These are phyloP conservation scores for Cheilosia grossa DNA, from an alignment of 2,888 invertebrate species.

Conservation along the genomic window DNA sequence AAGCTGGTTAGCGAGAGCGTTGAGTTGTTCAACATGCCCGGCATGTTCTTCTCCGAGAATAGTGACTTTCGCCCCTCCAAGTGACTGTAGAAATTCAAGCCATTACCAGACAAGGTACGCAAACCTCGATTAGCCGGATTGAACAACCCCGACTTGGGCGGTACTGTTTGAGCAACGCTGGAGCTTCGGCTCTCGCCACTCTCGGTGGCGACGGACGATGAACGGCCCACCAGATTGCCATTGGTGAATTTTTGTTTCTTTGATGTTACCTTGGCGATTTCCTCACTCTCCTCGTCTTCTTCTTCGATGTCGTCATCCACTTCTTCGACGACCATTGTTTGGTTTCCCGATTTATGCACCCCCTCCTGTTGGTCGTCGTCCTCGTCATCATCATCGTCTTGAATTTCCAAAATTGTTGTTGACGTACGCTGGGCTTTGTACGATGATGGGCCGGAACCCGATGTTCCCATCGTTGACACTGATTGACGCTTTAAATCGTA, in stretches of 20 bases:
- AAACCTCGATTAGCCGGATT: slow-evolving; percentile 75
- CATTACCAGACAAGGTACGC: slow-evolving; percentile 78
- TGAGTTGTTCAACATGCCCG: slow-evolving; percentile 80
- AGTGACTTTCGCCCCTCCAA: slow-evolving; percentile 82
- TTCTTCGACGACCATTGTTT: slow-evolving; percentile 43
- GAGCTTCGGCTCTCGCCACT: slow-evolving; percentile 77
- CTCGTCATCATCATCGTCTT: slow-evolving; percentile 63
- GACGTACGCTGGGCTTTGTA: slow-evolving; percentile 75
- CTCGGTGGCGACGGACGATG: slow-evolving; percentile 77
- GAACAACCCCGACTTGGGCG: slow-evolving; percentile 76
- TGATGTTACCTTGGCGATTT: slow-evolving; percentile 62
- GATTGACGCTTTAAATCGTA: slow-evolving; percentile 78
- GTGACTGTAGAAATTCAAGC: slow-evolving; percentile 81
- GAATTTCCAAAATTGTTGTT: slow-evolving; percentile 75
- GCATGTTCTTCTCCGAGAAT: slow-evolving; percentile 78
- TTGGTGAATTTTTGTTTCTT: slow-evolving; percentile 72
- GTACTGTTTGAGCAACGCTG: slow-evolving; percentile 74
- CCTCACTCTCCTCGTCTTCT: slow-evolving; percentile 65
- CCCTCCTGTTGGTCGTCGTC: slow-evolving; percentile 53
- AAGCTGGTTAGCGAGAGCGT: slow-evolving; percentile 82
- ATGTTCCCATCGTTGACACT: slow-evolving; percentile 74
- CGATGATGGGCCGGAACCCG: slow-evolving; percentile 36
- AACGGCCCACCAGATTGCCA: slow-evolving; percentile 70
- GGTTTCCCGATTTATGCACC: slow-evolving; percentile 8
- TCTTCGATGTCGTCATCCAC: slow-evolving; percentile 53